Conservation (phyloP, 2,113 vertebrate species). For the Eonycteris spelaea region DNA sequence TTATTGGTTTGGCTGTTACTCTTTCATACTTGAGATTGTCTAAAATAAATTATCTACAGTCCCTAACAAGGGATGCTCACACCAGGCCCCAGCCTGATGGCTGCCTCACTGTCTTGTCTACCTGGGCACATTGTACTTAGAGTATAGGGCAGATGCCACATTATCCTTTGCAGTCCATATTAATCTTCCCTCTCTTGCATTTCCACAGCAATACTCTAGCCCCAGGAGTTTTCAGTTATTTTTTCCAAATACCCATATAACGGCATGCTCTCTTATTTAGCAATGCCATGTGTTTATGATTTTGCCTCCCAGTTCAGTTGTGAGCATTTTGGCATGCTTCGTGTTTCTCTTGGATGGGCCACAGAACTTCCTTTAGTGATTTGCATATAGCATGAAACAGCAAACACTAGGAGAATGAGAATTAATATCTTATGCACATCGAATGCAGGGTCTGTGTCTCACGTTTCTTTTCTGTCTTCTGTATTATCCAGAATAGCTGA, state of each 20-base stretch:
- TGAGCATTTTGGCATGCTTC: not conserved
- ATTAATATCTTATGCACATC: not conserved
- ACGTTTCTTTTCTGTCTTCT: not conserved
- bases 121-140: not conserved
- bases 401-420: not conserved
- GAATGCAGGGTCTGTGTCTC: not conserved
- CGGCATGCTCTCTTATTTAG: not conserved
- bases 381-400: not conserved
- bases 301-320: not conserved
- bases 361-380: not conserved
- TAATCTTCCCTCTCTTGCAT: not conserved
- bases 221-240: not conserved
- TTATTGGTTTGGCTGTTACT: not conserved
- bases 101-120: not conserved
- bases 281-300: not conserved
- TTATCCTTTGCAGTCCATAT: not conserved
- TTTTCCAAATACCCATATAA: not conserved
- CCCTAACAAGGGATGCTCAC: not conserved
- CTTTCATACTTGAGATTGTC: not conserved
- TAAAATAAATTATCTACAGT: not conserved
- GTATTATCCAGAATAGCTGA: not conserved
- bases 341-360: not conserved
- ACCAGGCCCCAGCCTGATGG: not conserved
- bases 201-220: not conserved
- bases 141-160: not conserved